Base-by-base conservation (phyloP, 2,797 vertebrate genomes). In the Trematomus bernacchii region DNA sequence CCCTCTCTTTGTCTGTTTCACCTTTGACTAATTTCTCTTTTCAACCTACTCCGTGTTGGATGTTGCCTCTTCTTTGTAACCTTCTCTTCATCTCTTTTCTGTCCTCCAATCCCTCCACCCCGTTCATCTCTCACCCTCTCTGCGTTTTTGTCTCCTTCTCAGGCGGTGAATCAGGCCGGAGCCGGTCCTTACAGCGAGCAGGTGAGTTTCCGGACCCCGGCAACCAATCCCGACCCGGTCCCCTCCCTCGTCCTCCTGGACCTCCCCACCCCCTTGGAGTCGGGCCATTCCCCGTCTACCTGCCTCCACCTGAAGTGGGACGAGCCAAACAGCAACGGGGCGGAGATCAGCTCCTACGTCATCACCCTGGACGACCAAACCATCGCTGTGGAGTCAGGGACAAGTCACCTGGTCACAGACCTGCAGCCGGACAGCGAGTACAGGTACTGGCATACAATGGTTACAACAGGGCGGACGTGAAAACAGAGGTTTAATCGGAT, bases 231-330 rank as follows among this genome's bases (percentile, higher is more conserved):
- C 0, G 97, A 95, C 46, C 94, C 93, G 0, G 89, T 99, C 33
- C 93, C 94, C 8, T 79, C 85, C 12, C 94, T 99, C 61, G 86
- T 72, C 0, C 91, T 97, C 76, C 90, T 96, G 87, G 97, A 98
- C 63, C 95, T 95, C 5, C 89, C 82, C 1, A 91, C 94, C 64
- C 93, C 58, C 67, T 44, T 83, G 16, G 94, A 92, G 51, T 79
- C 76, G 1, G 94, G 93, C 0, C 91, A 93, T 71, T 95, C 96
- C 2, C 95, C 96, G 13, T 97, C 96, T 0, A 97, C 95, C 93
- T 97, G 97, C 95, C 96, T 99, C 90, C 92, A 95, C 4, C 94
- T 99, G 85, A 96, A 87, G 93, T 99, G 98, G 98, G 97, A 99
- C 13, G 97, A 98, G 84, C 97, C 98, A 0, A 96, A 95, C 95